Base-by-base conservation (phyloP, 2,888 invertebrate genomes). In the Cyaniris semiargus region DNA sequence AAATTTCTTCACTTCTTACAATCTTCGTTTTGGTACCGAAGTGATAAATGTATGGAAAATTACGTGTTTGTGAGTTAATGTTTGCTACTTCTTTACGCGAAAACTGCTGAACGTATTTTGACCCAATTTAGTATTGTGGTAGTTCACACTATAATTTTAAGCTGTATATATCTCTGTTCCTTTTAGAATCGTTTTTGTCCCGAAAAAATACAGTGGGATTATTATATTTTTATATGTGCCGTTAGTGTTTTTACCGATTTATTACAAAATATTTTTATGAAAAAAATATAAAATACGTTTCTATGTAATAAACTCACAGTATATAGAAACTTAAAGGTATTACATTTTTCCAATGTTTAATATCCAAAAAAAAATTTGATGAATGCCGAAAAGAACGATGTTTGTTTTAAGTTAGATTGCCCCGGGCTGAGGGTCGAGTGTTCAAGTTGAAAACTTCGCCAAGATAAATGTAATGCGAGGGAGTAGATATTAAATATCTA, bases 391-490 rank as follows among this genome's bases (percentile, higher is more conserved):
- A 66, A 60, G 23, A 60, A 13, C 21, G 60, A 23, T 60, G 60
- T 60, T 60, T 60, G 60, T 60, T 60, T 60, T 23, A 60, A 60
- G 60, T 60, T 60, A 23, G 60, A 60, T 60, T 60, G 60, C 60
- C 23, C 23, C 21, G 60, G 60, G 60, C 23, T 23, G 23, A 60
- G 23, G 60, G 60, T 23, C 23, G 60, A 60, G 60, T 23, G 60
- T 10, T 60, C 21, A 60, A 60, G 60, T 60, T 60, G 60, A 60
- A 60, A 60, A 60, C 60, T 60, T 60, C 23, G 21, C 8, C 8
- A 21, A 60, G 23, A 60, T 60, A 23, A 60, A 60, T 60, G 23
- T 60, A 60, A 60, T 13, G 23, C 23, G 60, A 60, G 23, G 23
- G 5, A n/a, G n/a, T n/a, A n/a, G n/a, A 5, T 53, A 15, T 53